A percentile compares a stretch with the other conserved stretches of the same genome.
phyloP scores from a whole-genome alignment of 2,113 vertebrate genomes.

The Hemiprocne comata region DNA sequence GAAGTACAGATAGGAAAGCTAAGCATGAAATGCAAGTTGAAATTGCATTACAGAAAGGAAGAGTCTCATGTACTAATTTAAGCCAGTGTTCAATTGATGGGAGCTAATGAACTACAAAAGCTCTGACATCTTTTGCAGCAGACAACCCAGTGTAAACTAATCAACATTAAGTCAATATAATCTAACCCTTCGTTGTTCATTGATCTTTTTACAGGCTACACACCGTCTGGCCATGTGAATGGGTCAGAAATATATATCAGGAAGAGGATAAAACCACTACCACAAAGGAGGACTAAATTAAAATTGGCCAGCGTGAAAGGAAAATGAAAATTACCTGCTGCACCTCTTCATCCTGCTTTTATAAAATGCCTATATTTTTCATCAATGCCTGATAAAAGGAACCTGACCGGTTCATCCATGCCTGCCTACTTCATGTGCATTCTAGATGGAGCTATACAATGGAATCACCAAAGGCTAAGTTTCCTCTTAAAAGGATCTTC shows the following conservation, averaged over 20 bases:
- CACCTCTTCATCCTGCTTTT: neutral
- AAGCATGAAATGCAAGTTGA: conserved; percentile 42
- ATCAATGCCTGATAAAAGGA: neutral
- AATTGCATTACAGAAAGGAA: conserved; percentile 39
- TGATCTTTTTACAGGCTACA: conserved; percentile 45
- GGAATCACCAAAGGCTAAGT: neutral
- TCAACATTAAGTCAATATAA: conserved; percentile 66
- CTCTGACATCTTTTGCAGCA: conserved; percentile 55
- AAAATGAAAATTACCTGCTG: neutral
- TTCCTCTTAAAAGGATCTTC: neutral
- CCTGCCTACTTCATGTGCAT: neutral
- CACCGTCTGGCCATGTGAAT: neutral
- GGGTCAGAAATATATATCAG: neutral
- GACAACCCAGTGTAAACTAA: conserved; percentile 58
- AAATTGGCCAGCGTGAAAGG: neutral
- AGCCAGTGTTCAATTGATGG: conserved; percentile 54
- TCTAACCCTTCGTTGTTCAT: conserved; percentile 39
- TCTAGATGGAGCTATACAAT: neutral
- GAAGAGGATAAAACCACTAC: conserved; percentile 12
- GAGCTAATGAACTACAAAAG: conserved; percentile 69
- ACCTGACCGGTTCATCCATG: neutral
- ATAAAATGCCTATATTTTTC: neutral
- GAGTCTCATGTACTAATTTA: conserved; percentile 48
- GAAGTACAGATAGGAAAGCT: conserved; percentile 5
- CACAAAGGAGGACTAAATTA: neutral